Evolutionary conservation across 2,888 invertebrate species (phyloP).

Genomic region (Raillietiella orientalis): DNA sequence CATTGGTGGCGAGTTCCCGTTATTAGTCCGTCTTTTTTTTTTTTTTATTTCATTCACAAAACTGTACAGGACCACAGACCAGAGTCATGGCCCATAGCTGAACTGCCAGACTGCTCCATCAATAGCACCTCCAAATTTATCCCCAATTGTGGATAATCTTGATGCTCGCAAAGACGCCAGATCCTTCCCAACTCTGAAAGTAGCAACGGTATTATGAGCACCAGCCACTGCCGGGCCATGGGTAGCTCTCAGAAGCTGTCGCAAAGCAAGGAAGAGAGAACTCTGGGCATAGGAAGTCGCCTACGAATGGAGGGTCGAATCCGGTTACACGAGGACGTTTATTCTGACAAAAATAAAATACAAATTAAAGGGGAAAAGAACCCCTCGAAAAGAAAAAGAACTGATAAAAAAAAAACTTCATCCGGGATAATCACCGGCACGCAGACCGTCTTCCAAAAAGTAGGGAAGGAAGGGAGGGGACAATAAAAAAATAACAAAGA

Average conservation of each 20-base stretch:
- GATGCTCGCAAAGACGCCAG: constrained; percentile 81
- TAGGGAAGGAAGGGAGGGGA: too few relatives aligned
- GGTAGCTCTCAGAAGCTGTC: constrained; percentile 89
- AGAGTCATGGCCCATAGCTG: constrained; percentile 75
- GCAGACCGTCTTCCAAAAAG: too few relatives aligned
- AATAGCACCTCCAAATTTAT: constrained; percentile 89
- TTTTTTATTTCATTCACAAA: constrained; percentile 90
- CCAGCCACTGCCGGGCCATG: constrained; percentile 97
- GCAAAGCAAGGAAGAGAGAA: constrained; percentile 97
- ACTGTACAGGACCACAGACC: constrained; percentile 87
- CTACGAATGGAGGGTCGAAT: too few relatives aligned
- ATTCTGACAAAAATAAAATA: too few relatives aligned
- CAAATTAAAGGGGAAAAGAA: too few relatives aligned
- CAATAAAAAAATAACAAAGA: too few relatives aligned
- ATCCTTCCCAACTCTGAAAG: constrained; percentile 87
- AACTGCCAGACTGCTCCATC: constrained; percentile 95
- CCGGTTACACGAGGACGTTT: too few relatives aligned
- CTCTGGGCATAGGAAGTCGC: too few relatives aligned
- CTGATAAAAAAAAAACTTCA: too few relatives aligned
- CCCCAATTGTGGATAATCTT: constrained; percentile 85
- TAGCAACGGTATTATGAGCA: constrained; percentile 94
- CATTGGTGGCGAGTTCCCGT: constrained; percentile 94
- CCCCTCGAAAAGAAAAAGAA: too few relatives aligned
- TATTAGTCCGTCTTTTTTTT: constrained; percentile 84
- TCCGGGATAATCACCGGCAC: too few relatives aligned